Evolutionary conservation across 2,113 vertebrate genomes (phyloP), one percentile per base, ranked within the genome.

Genomic region (Sebastes schlegelii): DNA sequence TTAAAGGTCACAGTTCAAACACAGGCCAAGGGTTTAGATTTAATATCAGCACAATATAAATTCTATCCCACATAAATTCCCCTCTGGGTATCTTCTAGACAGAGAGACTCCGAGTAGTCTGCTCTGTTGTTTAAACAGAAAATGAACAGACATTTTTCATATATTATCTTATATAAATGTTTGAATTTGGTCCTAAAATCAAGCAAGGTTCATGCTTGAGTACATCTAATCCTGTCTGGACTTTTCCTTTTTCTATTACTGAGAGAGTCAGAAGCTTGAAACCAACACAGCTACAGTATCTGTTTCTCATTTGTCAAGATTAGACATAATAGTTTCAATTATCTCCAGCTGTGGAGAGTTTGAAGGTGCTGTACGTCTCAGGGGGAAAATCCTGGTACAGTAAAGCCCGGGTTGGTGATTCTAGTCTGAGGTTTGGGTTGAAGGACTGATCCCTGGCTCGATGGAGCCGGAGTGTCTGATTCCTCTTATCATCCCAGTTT

Each of bases 301-400:
- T 83, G 82, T 71, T 85, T 61, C 69, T 77, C 78, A 69, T 86
- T 88, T 61, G n/a, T 82, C 60, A 43, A 14, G 26, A 86, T 84
- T 64, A 77, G 67, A 8, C 45, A 19, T 12, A 14, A 79, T 70
- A 55, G 71, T 74, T 70, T 80, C 17, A 55, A 46, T 86, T 42
- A 3, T 66, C 11, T 88, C 78, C 75, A 67, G 71, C 83, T 74
- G 71, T 17, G 19, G 34, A 54, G 58, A 74, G 62, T 42, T 23
- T 2, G 55, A 65, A 72, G 84, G 63, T 67, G 67, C 60, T 46
- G 11, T 1, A n/a, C n/a, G 21, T 60, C 51, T 68, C 65, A 43
- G 6, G 70, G 79, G 66, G 6, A 16, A 64, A 75, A 40, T 77
- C 48, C 42, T 23, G 49, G 55, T 40, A 78, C 69, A 72, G 75